These are phyloP conservation scores for Pardalotus punctatus DNA, from an alignment of 2,113 vertebrate species.

Conservation along the genomic window DNA sequence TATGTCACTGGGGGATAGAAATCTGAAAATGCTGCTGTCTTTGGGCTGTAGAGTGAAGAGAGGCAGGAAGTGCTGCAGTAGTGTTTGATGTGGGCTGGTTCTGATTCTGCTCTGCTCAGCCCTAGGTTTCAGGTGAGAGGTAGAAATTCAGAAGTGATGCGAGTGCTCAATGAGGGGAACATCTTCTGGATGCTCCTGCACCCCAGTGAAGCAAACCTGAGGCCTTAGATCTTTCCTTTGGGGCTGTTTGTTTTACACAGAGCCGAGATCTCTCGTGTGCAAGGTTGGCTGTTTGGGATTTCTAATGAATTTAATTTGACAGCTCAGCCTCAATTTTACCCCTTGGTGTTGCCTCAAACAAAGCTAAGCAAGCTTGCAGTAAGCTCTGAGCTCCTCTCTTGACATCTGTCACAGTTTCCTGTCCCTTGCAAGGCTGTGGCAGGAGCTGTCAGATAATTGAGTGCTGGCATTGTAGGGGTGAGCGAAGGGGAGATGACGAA, in stretches of 20 bases:
- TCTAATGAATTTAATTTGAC: neutral
- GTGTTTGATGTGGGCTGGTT: neutral
- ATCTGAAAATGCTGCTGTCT: neutral
- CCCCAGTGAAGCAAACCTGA: neutral
- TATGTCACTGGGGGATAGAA: neutral
- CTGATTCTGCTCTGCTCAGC: neutral
- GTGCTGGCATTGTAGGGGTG: neutral
- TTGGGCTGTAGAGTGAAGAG: neutral
- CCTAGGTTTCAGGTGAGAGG: neutral
- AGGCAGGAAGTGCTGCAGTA: neutral
- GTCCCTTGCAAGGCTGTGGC: neutral
- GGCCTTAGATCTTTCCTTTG: neutral
- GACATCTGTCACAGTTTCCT: neutral
- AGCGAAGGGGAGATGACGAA: neutral
- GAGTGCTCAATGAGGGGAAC: neutral
- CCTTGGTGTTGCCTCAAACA: neutral
- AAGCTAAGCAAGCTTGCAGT: neutral
- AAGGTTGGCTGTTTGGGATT: neutral
- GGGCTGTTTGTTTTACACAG: neutral
- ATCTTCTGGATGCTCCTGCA: neutral
- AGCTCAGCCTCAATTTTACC: neutral
- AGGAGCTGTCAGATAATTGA: neutral
- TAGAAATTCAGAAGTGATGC: neutral
- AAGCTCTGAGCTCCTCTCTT: neutral
- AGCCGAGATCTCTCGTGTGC: neutral